Percentiles rank a stretch among this genome's conserved stretches.
phyloP scores from a whole-genome alignment of 2,797 vertebrate genomes.

The Rhinatrema bivittatum region DNA sequence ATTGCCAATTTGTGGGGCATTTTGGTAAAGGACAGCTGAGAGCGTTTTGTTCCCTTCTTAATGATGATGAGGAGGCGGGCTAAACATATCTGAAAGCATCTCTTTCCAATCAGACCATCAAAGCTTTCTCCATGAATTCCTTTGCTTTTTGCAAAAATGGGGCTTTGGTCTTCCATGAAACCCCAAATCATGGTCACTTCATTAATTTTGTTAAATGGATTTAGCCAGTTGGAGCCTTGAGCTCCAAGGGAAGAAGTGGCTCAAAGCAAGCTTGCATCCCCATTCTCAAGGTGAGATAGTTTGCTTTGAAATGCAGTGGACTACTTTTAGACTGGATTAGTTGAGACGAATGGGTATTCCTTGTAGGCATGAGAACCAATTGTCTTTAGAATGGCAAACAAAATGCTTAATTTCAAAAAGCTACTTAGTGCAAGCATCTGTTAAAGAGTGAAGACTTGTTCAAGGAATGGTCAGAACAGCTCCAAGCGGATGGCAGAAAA shows the following conservation, averaged over 20 bases:
- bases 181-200: constrained; percentile 46
- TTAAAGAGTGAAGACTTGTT: constrained; percentile 46
- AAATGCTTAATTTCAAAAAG: constrained; percentile 54
- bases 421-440: constrained; percentile 62
- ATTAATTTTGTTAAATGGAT: constrained; percentile 56
- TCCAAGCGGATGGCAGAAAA: constrained; percentile 41
- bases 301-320: constrained; percentile 46
- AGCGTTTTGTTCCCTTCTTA: constrained; percentile 40
- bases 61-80: constrained; percentile 40
- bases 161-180: constrained; percentile 51
- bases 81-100: constrained; percentile 41
- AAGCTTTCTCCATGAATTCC: constrained; percentile 46
- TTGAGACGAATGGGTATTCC: constrained; percentile 48
- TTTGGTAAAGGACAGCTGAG: constrained; percentile 37
- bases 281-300: constrained; percentile 52
- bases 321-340: constrained; percentile 57
- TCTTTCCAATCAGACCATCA: constrained; percentile 43
- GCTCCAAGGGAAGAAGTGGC: constrained; percentile 41
- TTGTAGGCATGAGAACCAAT: constrained; percentile 54
- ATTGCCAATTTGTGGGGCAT: constrained; percentile 40
- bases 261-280: constrained; percentile 40
- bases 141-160: constrained; percentile 43
- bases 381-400: constrained; percentile 51
- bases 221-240: constrained; percentile 40
- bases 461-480: constrained; percentile 44